phyloP scores from a whole-genome alignment of 2,797 vertebrate species.

The Sebastes steindachneri region DNA sequence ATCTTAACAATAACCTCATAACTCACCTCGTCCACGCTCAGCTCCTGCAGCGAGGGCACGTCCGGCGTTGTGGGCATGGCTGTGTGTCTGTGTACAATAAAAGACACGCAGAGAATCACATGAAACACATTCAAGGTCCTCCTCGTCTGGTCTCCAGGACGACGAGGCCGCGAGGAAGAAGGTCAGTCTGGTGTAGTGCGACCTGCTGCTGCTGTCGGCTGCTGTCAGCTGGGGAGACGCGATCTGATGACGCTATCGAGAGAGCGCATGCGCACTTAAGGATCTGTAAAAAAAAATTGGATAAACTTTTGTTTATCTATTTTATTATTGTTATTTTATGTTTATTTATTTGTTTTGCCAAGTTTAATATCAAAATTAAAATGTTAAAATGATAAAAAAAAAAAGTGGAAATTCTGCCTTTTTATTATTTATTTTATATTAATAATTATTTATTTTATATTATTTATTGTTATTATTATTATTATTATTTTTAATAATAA shows the following conservation, averaged over 20 bases:
- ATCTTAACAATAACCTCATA: not conserved
- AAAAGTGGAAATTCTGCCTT: too few relatives aligned
- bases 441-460: too few relatives aligned
- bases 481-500: rapidly evolving
- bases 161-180: conserved; percentile 69
- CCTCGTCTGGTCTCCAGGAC: conserved; percentile 68
- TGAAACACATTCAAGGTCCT: conserved; percentile 71
- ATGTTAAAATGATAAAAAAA: too few relatives aligned
- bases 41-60: conserved; percentile 87
- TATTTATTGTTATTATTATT: too few relatives aligned
- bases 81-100: conserved; percentile 6
- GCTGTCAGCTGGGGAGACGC: conserved; percentile 55
- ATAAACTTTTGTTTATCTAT: too few relatives aligned
- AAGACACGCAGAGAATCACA: conserved; percentile 17
- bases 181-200: conserved; percentile 74
- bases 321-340: too few relatives aligned
- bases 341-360: not conserved
- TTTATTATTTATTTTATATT: too few relatives aligned
- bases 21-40: conserved; percentile 91
- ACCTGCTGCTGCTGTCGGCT: conserved; percentile 8
- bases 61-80: conserved; percentile 86
- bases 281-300: not conserved
- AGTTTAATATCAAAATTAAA: not conserved
- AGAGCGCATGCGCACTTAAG: conserved; percentile 9
- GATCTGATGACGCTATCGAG: conserved; percentile 35